Base-by-base conservation (phyloP, 1,140 invertebrate genomes). In the Orussus abietinus region DNA sequence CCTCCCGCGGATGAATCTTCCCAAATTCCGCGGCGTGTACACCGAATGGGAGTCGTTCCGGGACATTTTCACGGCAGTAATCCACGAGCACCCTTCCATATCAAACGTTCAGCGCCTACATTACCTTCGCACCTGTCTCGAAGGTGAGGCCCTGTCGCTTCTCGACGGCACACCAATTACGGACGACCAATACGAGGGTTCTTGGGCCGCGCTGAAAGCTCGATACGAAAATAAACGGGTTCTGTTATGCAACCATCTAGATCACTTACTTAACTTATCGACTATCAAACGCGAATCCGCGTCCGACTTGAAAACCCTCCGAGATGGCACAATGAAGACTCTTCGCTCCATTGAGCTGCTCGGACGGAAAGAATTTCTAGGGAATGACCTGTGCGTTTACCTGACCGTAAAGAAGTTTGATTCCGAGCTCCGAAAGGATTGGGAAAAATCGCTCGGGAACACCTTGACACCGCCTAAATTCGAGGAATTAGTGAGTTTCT, bases 21-120 rank as follows among this genome's bases (percentile, higher is more conserved):
- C 54, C 2, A 48, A 48, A 30, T 63, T 62, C 40, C 38, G 28
- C 0, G 58, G 56, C 3, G 40, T 43, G 26, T 60, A 60, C 22
- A 44, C 13, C 9, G 36, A 59, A 11, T 64, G 59, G 59, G 42
- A 50, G 10, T 49, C 50, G 6, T 64, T 64, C 28, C 45, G 43
- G 21, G 48, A 64, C 32, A 26, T 59, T 4, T 64, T 62, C 33
- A 19, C 42, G 0, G 39, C 51, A 30, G 32, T 60, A 0, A 45
- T 62, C 4, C 43, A 64, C 32, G 47, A 58, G 12, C 53, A 51
- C 12, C 33, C 40, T 1, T 20, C 38, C 1, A 30, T 61, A 3
- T 26, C 38, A 7, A 48, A 51, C n/a, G 40, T 48, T 5, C 47
- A 55, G 13, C 54, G 55, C 21, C 48, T 61, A 36, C 55, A 55